Evolutionary conservation across 2,888 invertebrate species (phyloP), one percentile per base, ranked within the genome.

Genomic region (Dendrolimus pini): DNA sequence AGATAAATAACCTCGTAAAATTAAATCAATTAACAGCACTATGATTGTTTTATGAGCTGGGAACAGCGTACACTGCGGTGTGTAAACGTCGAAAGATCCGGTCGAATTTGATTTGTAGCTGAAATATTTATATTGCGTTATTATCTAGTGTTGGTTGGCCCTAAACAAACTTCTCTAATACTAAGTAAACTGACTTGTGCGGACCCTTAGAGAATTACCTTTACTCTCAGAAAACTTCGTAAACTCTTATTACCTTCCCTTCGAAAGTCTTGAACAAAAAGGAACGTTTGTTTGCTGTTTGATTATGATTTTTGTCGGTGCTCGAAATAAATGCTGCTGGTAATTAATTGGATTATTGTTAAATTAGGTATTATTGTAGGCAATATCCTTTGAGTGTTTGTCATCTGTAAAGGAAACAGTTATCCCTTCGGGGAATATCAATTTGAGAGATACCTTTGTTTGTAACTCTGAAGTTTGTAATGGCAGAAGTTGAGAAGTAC

Each of bases 131-230:
- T 83, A 78, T 81, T 80, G 68, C 70, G 75, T 82, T 86, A 85
- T 81, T 78, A 80, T 81, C 78, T 77, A 80, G 80, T 83, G 83
- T 79, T 69, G 75, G 73, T 67, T 61, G 68, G 69, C 67, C 82
- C 85, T 85, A 83, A 85, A 72, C 80, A 84, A 86, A 85, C 85
- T 73, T 73, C 69, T 75, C 72, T 80, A 80, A 85, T 83, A 83
- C 82, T 83, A 79, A 83, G 80, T 74, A 83, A 85, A 86, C 84
- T 76, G 70, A 82, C 75, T 78, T 12, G 72, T 70, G 74, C 75
- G 69, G 72, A 70, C 80, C 85, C 81, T 79, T 63, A 41, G 79
- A 78, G 79, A 76, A 80, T 83, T 78, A 84, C 83, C 84, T 83
- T 77, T 70, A 71, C 76, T 77, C 77, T 77, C 71, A 77, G 74